These are phyloP conservation scores for Drosophila funebris DNA, from an alignment of 1,140 invertebrate species.

Conservation along the genomic window DNA sequence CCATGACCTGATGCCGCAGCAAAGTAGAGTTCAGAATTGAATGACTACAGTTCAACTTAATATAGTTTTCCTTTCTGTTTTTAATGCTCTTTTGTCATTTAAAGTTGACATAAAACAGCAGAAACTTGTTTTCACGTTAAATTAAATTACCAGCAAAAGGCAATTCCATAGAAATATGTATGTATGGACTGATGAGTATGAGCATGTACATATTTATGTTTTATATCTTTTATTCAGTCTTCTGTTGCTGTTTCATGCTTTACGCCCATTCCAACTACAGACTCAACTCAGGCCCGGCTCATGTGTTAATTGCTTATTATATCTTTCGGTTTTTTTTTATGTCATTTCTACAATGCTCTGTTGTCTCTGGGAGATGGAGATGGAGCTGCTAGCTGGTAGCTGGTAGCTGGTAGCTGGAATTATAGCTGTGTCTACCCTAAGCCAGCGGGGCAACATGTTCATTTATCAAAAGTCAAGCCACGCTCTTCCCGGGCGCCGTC, in stretches of 20 bases:
- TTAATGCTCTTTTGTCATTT: slow-evolving; percentile 28
- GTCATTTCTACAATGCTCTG: slow-evolving; percentile 58
- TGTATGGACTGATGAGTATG: slow-evolving; percentile 31
- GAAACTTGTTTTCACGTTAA: slow-evolving; percentile 75
- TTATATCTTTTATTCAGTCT: slow-evolving; percentile 7
- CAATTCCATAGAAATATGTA: slow-evolving; percentile 67
- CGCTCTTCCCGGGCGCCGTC: slow-evolving; percentile 49
- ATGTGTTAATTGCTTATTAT: slow-evolving; percentile 82
- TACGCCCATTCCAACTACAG: slow-evolving; percentile 43
- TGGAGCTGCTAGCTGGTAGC: not conserved
- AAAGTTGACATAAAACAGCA: slow-evolving; percentile 60
- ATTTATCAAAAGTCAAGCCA: slow-evolving; percentile 82
- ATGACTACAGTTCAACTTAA: slow-evolving; percentile 37
- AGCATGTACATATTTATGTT: slow-evolving; percentile 30
- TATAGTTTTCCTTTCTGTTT: slow-evolving; percentile 14
- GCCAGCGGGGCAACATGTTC: slow-evolving; percentile 46
- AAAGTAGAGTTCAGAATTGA: slow-evolving; percentile 39
- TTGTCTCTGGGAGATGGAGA: slow-evolving; percentile 29
- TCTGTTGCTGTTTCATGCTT: slow-evolving; percentile 38
- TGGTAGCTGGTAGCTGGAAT: slow-evolving; percentile 2
- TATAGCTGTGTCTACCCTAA: slow-evolving; percentile 14
- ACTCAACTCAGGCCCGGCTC: slow-evolving; percentile 21
- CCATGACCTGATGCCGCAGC: slow-evolving; percentile 2
- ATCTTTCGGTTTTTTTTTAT: slow-evolving; percentile 70
- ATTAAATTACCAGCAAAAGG: slow-evolving; percentile 74